Base-by-base conservation (phyloP, 2,888 invertebrate genomes). In the Proisotoma minuta region DNA sequence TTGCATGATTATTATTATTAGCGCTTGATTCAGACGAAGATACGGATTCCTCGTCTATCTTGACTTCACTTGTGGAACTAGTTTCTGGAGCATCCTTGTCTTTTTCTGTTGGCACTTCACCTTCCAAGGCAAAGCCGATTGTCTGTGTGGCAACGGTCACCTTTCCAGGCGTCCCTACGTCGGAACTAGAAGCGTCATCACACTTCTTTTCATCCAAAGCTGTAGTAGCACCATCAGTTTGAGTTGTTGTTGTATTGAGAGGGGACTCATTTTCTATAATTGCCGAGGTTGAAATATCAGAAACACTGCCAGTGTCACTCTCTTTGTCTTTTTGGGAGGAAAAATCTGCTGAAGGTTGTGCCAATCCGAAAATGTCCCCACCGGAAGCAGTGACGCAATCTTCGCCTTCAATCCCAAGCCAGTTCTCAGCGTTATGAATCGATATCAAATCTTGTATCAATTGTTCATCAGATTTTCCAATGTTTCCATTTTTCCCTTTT, bases 361-460 rank as follows among this genome's bases (percentile, higher is more conserved):
- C n/a, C n/a, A n/a, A 51, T 28, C 71, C 73, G 49, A 73, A 73
- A 53, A 73, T 66, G 61, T 74, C 74, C n/a, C 69, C 68, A 59
- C 71, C 71, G 57, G 69, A 68, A 29, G 69, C 69, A n/a, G 66
- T 68, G 22, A 65, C 79, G 74, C 91, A 91, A 48, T 89, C 88
- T 75, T 92, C 92, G 1, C 88, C 91, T 75, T 93, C 92, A 78
- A 93, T 88, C 26, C 91, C 91, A 10, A 94, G 82, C 93, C 93
- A 95, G 78, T 92, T 91, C 78, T 94, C 94, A 0, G 91, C 91
- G 76, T 94, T 95, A 79, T 95, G 95, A 73, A 91, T 91, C 71
- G 89, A 88, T 75, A 93, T 91, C 65, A 96, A 83, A 77, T 92
- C 93, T 57, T 87, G 81, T 28, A 93, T 91, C 28, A 95, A 81